These are phyloP conservation scores for Cerceris ruficornis DNA, from an alignment of 2,888 invertebrate species.

Conservation along the genomic window DNA sequence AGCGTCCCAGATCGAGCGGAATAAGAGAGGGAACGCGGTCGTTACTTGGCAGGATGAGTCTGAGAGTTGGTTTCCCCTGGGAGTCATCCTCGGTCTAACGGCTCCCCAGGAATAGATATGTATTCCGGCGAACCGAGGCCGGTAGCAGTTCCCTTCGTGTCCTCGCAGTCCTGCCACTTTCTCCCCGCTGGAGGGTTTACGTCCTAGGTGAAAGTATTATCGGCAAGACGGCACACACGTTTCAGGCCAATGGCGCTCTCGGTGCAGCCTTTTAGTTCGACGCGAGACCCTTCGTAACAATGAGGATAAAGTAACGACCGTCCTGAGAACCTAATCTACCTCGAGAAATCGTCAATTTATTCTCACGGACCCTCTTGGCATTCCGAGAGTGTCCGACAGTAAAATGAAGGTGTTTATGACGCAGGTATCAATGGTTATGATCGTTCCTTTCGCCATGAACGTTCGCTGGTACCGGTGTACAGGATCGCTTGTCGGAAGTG, in stretches of 20 bases:
- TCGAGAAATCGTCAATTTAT: constrained; percentile 36
- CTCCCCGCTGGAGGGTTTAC: constrained; percentile 61
- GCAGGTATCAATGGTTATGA: constrained; percentile 27
- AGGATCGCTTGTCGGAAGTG: not conserved
- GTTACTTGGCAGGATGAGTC: constrained; percentile 78
- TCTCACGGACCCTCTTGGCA: not conserved
- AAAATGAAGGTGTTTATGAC: constrained; percentile 35
- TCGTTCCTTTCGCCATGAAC: constrained; percentile 9
- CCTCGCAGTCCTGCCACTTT: constrained; percentile 63
- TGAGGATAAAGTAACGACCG: constrained; percentile 29
- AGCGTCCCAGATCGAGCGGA: constrained; percentile 64
- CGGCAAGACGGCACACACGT: constrained; percentile 44
- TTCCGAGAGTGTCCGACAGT: constrained; percentile 11
- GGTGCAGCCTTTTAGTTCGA: constrained; percentile 46
- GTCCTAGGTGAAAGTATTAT: constrained; percentile 69
- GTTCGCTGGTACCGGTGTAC: constrained; percentile 8
- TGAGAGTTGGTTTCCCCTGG: constrained; percentile 77
- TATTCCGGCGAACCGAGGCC: constrained; percentile 61
- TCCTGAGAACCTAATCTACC: constrained; percentile 43
- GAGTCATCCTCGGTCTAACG: constrained; percentile 75
- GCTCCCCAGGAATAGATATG: constrained; percentile 75
- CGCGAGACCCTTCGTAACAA: constrained; percentile 25
- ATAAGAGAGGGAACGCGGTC: constrained; percentile 70
- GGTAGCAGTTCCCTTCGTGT: constrained; percentile 43
- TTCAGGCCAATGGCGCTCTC: constrained; percentile 27